Conservation (phyloP, 2,113 vertebrate genomes). For the Cricetomys ansorgei region DNA sequence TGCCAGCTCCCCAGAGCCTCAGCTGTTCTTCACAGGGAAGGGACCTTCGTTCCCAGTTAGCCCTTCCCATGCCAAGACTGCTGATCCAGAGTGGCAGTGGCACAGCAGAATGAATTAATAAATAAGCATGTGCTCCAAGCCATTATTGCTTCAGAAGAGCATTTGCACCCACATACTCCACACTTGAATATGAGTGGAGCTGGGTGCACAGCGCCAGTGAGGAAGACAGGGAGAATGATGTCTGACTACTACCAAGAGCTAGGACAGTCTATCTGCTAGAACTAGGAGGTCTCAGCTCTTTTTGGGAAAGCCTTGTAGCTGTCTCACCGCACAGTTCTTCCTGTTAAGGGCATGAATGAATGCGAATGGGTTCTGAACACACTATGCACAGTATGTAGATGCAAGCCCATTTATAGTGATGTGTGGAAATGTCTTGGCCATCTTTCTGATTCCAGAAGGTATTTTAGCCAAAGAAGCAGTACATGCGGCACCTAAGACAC, state of each 20-base stretch:
- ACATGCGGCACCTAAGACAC: neutral
- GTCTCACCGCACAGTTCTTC: neutral
- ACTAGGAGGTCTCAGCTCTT: neutral
- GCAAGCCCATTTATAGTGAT: neutral
- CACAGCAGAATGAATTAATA: constrained; percentile 73
- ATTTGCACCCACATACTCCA: neutral
- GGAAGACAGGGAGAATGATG: neutral
- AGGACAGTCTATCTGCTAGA: neutral
- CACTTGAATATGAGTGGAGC: neutral
- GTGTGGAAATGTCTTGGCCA: neutral
- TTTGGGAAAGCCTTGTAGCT: neutral
- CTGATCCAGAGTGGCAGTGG: constrained; percentile 75
- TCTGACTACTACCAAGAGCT: neutral
- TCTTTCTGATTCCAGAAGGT: neutral
- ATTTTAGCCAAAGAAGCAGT: neutral
- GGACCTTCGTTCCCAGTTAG: constrained; percentile 62
- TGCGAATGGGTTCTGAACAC: neutral
- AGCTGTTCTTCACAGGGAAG: neutral
- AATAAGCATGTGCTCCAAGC: constrained; percentile 47
- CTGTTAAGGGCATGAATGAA: neutral
- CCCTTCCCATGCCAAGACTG: constrained; percentile 59
- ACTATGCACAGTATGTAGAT: neutral
- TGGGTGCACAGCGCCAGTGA: neutral
- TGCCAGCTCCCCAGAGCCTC: neutral
- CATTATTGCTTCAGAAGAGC: constrained; percentile 50